Evolutionary conservation across 2,888 invertebrate genomes (phyloP).

Genomic region (Sinohyriopsis cumingii): DNA sequence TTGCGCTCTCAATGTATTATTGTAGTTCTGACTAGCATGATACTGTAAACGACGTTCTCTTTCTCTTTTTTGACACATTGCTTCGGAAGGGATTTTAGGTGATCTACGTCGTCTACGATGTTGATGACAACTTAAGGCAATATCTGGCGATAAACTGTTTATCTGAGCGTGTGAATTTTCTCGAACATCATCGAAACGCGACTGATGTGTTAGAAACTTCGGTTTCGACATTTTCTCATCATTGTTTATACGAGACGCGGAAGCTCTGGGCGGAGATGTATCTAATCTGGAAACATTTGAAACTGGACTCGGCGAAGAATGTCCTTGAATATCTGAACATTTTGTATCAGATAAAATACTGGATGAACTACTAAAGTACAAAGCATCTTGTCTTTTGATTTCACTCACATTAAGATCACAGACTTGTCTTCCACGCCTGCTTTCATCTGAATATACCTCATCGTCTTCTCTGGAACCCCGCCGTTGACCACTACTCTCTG

Average conservation of each 20-base stretch:
- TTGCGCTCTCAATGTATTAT: background rate
- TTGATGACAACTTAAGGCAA: slow-evolving; percentile 22
- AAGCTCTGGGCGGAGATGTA: slow-evolving; percentile 6
- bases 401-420: slow-evolving; percentile 1
- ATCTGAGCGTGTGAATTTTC: slow-evolving; percentile 10
- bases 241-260: background rate
- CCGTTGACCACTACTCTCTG: too few species aligned
- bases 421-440: background rate
- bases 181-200: background rate
- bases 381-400: slow-evolving; percentile 29
- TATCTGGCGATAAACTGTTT: slow-evolving; percentile 39
- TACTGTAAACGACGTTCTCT: background rate
- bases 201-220: background rate
- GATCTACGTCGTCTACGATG: background rate
- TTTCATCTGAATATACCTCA: too few species aligned
- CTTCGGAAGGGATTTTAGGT: too few species aligned
- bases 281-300: slow-evolving; percentile 7
- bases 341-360: slow-evolving; percentile 44
- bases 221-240: slow-evolving; percentile 8
- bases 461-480: too few species aligned
- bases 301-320: slow-evolving; percentile 10
- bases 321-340: slow-evolving; percentile 10
- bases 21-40: background rate
- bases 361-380: slow-evolving; percentile 47
- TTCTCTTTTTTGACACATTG: too few species aligned